phyloP scores from a whole-genome alignment of 1,140 invertebrate species.

The Aphelinus atriplicis region DNA sequence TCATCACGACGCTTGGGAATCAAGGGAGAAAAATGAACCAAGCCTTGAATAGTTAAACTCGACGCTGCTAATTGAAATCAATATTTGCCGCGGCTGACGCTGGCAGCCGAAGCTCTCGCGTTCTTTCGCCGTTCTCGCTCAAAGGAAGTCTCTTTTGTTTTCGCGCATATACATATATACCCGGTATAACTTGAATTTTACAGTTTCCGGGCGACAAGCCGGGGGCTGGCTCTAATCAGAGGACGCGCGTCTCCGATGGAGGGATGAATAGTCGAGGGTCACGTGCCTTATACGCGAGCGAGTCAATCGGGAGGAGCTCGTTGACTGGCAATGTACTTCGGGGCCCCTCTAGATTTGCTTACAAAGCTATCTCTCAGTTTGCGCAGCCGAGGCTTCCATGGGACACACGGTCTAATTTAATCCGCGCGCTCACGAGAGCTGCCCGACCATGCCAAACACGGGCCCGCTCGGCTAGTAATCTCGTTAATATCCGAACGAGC shows the following conservation, averaged over 20 bases:
- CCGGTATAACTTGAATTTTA: neutral
- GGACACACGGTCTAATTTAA: conserved; percentile 20
- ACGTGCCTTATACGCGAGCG: neutral
- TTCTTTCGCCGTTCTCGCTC: too few species aligned
- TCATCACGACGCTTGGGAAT: too few species aligned
- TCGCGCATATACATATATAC: neutral
- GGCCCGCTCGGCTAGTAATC: too few species aligned
- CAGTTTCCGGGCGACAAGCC: too few species aligned
- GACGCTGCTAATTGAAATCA: conserved; percentile 27
- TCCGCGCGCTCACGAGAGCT: neutral
- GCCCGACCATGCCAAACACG: too few species aligned
- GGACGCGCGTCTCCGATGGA: neutral
- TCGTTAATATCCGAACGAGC: too few species aligned
- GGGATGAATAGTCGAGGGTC: neutral
- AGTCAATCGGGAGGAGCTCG: neutral
- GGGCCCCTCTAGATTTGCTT: conserved; percentile 16
- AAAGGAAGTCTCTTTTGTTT: too few species aligned
- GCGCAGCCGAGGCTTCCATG: neutral
- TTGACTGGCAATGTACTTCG: neutral
- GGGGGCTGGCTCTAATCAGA: neutral
- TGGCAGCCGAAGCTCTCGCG: neutral
- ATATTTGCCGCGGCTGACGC: neutral
- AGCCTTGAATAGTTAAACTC: neutral
- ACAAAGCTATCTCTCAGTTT: conserved; percentile 20
- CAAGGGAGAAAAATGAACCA: too few species aligned